Percentiles rank a stretch among this genome's conserved stretches.
phyloP scores from a whole-genome alignment of 2,888 invertebrate genomes.

The Ischnura elegans region DNA sequence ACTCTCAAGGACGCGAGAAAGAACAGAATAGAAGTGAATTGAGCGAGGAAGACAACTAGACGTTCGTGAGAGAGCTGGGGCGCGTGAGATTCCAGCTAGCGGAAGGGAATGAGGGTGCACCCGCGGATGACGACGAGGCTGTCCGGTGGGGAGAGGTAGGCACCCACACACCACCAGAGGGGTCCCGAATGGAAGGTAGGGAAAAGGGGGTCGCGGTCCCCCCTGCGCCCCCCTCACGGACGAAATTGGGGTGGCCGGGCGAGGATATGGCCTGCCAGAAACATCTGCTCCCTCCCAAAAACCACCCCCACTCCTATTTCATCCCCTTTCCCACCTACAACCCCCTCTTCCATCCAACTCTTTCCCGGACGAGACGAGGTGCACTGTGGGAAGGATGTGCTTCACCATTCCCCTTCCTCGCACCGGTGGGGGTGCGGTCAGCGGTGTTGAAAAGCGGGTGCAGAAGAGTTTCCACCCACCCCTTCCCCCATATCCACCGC shows the following conservation, averaged over 20 bases:
- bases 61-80: background rate
- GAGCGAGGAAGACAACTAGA: background rate
- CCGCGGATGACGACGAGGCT: background rate
- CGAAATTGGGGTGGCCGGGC: slow-evolving; percentile 41
- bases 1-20: background rate
- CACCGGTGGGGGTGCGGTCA: no score
- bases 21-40: background rate
- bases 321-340: background rate
- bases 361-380: background rate
- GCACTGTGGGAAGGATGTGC: slow-evolving; percentile 30
- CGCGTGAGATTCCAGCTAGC: background rate
- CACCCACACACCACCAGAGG: no score
- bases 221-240: background rate
- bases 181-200: slow-evolving; percentile 5
- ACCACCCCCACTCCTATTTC: background rate
- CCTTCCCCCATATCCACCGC: background rate
- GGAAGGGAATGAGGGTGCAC: background rate
- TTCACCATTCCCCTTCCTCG: background rate
- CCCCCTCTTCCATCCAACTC: background rate
- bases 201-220: slow-evolving; percentile 32
- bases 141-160: background rate
- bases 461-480: background rate
- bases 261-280: slow-evolving; percentile 55
- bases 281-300: slow-evolving; percentile 52
- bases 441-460: background rate